A percentile compares a stretch with the other conserved stretches of the same genome.
Conservation (phyloP, 2,797 vertebrate genomes). For the Gephyroberyx darwinii region DNA sequence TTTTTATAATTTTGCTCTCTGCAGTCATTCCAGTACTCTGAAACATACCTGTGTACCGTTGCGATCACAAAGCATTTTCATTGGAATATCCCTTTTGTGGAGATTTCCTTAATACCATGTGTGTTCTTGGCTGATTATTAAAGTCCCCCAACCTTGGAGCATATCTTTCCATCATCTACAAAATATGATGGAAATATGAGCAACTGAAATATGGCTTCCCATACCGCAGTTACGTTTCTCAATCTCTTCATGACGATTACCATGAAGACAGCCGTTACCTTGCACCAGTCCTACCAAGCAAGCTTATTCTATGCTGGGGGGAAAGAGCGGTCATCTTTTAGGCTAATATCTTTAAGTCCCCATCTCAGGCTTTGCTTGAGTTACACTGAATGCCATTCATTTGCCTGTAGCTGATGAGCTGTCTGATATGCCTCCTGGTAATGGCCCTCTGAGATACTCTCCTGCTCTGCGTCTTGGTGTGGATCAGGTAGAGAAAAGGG, state of each 20-base stretch:
- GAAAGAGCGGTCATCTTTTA: slow-evolving; percentile 50
- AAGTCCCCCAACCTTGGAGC: not conserved
- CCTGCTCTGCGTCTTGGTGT: slow-evolving; percentile 17
- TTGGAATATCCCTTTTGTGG: too few relatives aligned
- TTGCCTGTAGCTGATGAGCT: slow-evolving; percentile 50
- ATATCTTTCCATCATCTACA: not conserved
- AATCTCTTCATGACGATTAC: slow-evolving; percentile 4
- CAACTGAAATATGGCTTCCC: not conserved
- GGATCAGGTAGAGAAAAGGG: slow-evolving; percentile 51
- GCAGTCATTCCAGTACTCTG: too few relatives aligned
- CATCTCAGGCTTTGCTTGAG: slow-evolving; percentile 42
- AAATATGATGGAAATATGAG: not conserved
- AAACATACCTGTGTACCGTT: too few relatives aligned
- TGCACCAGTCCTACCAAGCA: slow-evolving; percentile 15
- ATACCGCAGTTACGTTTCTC: not conserved
- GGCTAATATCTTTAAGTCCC: slow-evolving; percentile 53
- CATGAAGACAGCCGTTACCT: slow-evolving; percentile 11
- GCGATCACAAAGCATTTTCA: too few relatives aligned
- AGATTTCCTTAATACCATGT: too few relatives aligned
- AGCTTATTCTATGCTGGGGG: slow-evolving; percentile 21
- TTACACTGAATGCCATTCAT: slow-evolving; percentile 49
- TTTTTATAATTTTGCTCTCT: not conserved
- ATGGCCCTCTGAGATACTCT: slow-evolving; percentile 43
- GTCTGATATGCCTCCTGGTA: slow-evolving; percentile 49
- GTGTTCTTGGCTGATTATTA: too few relatives aligned